Conservation (phyloP, 2,888 invertebrate species). For the Amiota communis region DNA sequence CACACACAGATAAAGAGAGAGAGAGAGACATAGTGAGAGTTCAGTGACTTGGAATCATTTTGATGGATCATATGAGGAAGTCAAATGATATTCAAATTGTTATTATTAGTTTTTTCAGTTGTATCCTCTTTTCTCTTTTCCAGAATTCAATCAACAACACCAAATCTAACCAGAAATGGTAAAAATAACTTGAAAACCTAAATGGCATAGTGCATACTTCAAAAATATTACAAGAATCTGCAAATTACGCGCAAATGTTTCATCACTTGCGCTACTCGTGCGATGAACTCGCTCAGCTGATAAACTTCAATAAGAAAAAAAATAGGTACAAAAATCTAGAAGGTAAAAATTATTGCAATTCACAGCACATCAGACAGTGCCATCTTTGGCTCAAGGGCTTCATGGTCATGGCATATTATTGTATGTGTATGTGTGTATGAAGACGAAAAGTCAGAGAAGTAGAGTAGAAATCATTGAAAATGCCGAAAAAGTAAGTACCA, state of each 20-base stretch:
- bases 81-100: too few species aligned
- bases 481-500: neutral
- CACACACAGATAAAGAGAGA: neutral
- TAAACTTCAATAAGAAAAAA: conserved; percentile 19
- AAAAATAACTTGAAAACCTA: neutral
- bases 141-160: conserved; percentile 19
- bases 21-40: neutral
- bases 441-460: conserved; percentile 35
- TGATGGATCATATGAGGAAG: too few species aligned
- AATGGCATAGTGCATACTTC: neutral
- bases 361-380: conserved; percentile 67
- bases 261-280: conserved; percentile 55
- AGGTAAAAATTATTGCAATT: conserved; percentile 67
- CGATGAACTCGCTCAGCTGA: conserved; percentile 9
- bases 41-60: neutral
- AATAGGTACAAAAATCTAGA: conserved; percentile 59
- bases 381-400: conserved; percentile 58
- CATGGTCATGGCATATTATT: conserved; percentile 36
- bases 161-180: conserved; percentile 8
- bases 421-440: conserved; percentile 40
- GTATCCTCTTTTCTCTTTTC: neutral
- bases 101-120: too few species aligned
- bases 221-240: conserved; percentile 64
- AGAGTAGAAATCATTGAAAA: neutral
- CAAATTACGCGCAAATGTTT: conserved; percentile 67